Base-by-base conservation (phyloP, 2,113 vertebrate species). In the Dissostichus mawsoni region DNA sequence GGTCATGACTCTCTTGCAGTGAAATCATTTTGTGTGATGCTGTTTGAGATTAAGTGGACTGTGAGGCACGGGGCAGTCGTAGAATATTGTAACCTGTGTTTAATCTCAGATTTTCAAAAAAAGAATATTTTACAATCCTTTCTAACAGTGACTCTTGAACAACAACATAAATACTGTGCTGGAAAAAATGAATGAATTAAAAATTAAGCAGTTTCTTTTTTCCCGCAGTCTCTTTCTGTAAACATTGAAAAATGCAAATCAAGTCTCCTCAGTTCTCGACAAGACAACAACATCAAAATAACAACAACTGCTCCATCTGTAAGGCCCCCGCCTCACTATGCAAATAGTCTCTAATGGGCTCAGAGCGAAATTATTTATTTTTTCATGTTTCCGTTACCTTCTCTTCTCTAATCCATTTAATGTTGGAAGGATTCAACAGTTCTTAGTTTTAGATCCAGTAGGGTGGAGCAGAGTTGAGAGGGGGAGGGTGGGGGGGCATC, bases 131-230 rank as follows among this genome's bases (percentile, higher is more conserved):
- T 92, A 94, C 93, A 92, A 92, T 92, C 87, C 90, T 95, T 8
- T 96, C 87, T 96, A 95, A 95, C 96, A 96, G 95, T 96, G 95
- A 96, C 96, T 97, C 96, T 96, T 96, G 95, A 96, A 97, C 96
- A 97, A 94, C 93, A 96, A 97, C 96, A 98, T 97, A 97, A 98
- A 98, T 97, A 97, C 96, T 96, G 96, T 96, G 95, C 95, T 96
- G 95, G 89, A 85, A 87, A 83, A 92, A 91, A 89, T 67, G 36
- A 80, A 84, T 90, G 83, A 76, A 84, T 83, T 83, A 70, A 92
- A 90, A 92, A 94, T 93, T 90, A 94, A 93, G 94, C 94, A 95
- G 93, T 93, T 80, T 84, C 75, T 78, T 85, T 92, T 91, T 94
- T 92, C 68, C 86, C 78, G 71, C 93, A 89, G 93, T 93, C 90